Base-by-base conservation (phyloP, 2,888 invertebrate species). In the Aspidiotus rigidus region DNA sequence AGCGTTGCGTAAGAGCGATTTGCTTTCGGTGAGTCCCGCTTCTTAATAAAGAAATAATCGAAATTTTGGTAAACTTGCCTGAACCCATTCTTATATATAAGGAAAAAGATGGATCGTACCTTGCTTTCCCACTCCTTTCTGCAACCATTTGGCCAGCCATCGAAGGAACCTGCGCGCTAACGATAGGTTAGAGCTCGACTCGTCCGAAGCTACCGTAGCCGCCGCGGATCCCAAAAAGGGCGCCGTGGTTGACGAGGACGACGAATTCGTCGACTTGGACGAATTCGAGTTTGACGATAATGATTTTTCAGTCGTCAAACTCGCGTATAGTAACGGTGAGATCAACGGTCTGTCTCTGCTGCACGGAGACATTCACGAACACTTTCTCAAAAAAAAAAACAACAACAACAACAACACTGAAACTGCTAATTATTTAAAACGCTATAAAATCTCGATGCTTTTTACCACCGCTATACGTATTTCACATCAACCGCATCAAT, bases 61-160 rank as follows among this genome's bases (percentile, higher is more conserved):
- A 28, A 28, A 28, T 28, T 28, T 28, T 28, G 28, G 28, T 28
- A 5, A 28, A 28, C 28, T 28, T 28, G 28, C 28, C 28, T 3
- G 28, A 28, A 28, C 28, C 28, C 28, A 7, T 16, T 56, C 16
- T 15, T 15, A 56, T 10, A 56, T 56, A 2, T 56, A 56, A 28
- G 28, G 28, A 28, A 28, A 28, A 28, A 28, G 28, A 28, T 28
- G 28, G 5, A 10, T 17, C 39, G 41, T 64, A 64, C 64, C 64
- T 64, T 64, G 64, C 41, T 64, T 64, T 56, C 64, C 64, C 64
- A 64, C 56, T 64, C 64, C 64, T 64, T 64, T 64, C 40, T 64
- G 64, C 64, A 64, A 64, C 64, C 64, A 64, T 56, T 64, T 64
- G 64, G 64, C 57, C 13, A 64, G 64, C 64, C 64, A 64, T 64